Evolutionary conservation across 2,113 vertebrate genomes (phyloP).

Genomic region (Pandion haliaetus): DNA sequence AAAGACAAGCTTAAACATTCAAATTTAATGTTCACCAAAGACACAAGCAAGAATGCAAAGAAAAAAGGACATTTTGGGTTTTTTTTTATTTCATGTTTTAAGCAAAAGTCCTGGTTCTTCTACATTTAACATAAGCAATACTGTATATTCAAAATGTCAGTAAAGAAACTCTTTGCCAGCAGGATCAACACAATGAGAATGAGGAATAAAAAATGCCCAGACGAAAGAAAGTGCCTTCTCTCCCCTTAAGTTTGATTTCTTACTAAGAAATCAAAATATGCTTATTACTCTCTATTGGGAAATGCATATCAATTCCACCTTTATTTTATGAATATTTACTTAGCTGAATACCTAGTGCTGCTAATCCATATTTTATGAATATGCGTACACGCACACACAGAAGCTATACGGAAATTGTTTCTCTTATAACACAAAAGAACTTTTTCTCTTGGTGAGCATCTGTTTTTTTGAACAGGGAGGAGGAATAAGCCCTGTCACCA

Average conservation of each 20-base stretch:
- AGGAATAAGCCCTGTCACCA: background rate
- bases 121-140: background rate
- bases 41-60: background rate
- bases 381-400: background rate
- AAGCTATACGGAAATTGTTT: conserved; percentile 12
- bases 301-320: conserved; percentile 32
- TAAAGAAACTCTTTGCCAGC: background rate
- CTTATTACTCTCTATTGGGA: conserved; percentile 24
- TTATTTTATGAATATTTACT: conserved; percentile 60
- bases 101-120: background rate
- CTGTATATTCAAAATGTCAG: background rate
- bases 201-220: background rate
- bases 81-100: background rate
- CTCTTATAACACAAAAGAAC: background rate
- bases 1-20: background rate
- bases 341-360: conserved; percentile 47
- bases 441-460: background rate
- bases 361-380: conserved; percentile 67
- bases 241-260: background rate
- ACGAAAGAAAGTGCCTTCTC: background rate
- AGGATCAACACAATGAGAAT: background rate
- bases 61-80: background rate
- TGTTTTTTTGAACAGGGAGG: background rate
- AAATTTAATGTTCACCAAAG: background rate
- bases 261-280: conserved; percentile 12